A percentile compares a stretch with the other conserved stretches of the same genome.
Evolutionary conservation across 2,888 invertebrate species (phyloP).

Genomic region (Psylliodes chrysocephalus): DNA sequence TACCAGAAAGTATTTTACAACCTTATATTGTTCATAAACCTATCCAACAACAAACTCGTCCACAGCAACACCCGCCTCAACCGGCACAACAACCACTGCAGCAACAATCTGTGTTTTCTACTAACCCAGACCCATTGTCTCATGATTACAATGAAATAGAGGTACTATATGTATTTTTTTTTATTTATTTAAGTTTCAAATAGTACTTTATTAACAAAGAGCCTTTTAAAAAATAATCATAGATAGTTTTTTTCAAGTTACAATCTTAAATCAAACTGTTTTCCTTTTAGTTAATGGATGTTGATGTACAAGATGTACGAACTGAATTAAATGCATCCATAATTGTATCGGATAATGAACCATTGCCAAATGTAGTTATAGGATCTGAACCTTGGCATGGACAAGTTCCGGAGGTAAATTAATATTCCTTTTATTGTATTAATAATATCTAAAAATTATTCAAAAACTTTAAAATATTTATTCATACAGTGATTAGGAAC

Average conservation of each 20-base stretch:
- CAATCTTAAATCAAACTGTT: background rate
- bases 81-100: background rate
- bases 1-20: slow-evolving; percentile 54
- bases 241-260: too few species aligned
- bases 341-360: slow-evolving; percentile 56
- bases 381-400: slow-evolving; percentile 72
- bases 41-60: background rate
- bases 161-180: slow-evolving; percentile 37
- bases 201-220: background rate
- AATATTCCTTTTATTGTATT: too few species aligned
- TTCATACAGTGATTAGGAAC: too few species aligned
- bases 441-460: too few species aligned
- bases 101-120: slow-evolving; percentile 15
- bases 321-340: slow-evolving; percentile 44
- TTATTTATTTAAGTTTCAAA: background rate
- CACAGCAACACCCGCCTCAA: slow-evolving; percentile 16
- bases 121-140: slow-evolving; percentile 6
- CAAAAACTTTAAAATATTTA: too few species aligned
- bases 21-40: slow-evolving; percentile 56
- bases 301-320: slow-evolving; percentile 60
- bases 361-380: slow-evolving; percentile 66
- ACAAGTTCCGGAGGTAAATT: slow-evolving; percentile 69
- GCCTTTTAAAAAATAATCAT: too few species aligned
- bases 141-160: slow-evolving; percentile 35
- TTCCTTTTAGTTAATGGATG: slow-evolving; percentile 66